phyloP scores from a whole-genome alignment of 1,140 invertebrate species.

The Stenopsyche tienmushanensis region DNA sequence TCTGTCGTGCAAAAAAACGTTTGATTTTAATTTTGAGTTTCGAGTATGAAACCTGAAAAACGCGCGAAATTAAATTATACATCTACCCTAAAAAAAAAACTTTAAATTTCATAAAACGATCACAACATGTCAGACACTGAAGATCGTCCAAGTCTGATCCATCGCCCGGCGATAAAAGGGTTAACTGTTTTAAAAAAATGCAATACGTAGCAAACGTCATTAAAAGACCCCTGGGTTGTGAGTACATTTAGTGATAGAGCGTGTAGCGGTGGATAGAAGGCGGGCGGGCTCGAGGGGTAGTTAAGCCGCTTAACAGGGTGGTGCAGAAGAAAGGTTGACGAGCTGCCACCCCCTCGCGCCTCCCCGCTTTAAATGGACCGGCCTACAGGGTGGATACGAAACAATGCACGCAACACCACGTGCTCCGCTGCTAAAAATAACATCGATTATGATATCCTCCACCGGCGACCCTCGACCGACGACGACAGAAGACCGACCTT shows the following conservation, averaged over 20 bases:
- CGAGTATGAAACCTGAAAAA: no score
- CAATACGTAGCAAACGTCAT: no score
- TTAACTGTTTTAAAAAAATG: no score
- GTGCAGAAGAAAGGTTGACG: constrained; percentile 30
- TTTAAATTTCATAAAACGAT: no score
- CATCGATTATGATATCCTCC: no score
- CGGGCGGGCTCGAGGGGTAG: constrained; percentile 33
- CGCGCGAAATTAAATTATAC: no score
- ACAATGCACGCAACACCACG: constrained; percentile 20
- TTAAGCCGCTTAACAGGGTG: constrained; percentile 51
- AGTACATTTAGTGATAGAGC: not conserved
- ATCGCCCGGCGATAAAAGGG: no score
- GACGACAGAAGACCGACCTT: not conserved
- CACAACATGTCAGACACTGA: no score
- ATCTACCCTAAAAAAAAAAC: no score
- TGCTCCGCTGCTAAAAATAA: not conserved
- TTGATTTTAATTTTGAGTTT: no score
- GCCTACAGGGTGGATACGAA: constrained; percentile 1
- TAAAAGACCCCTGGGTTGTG: not conserved
- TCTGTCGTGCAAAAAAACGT: no score
- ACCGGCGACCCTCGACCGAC: not conserved
- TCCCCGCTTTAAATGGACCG: not conserved
- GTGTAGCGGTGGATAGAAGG: constrained; percentile 10
- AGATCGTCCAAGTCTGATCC: no score
- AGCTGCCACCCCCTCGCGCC: not conserved